Conservation (phyloP, 2,888 invertebrate species). For the Macaria notata region DNA sequence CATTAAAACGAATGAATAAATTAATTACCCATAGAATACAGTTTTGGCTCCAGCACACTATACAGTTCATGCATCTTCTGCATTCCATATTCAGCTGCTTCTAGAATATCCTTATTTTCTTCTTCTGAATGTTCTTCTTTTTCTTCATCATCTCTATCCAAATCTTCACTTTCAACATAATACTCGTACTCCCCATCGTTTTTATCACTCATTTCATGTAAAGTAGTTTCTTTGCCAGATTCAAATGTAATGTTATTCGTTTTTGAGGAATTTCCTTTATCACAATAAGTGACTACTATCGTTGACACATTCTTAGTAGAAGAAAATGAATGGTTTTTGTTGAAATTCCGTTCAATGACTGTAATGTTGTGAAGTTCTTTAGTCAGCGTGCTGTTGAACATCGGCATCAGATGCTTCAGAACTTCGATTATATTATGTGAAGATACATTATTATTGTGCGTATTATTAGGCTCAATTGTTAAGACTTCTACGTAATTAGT, state of each 20-base stretch:
- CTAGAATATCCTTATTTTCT: conserved; percentile 78
- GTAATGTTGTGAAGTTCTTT: conserved; percentile 74
- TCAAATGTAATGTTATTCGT: conserved; percentile 39
- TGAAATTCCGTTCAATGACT: conserved; percentile 66
- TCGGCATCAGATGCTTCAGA: conserved; percentile 72
- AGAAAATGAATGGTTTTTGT: conserved; percentile 63
- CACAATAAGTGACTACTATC: conserved; percentile 72
- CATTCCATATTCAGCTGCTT: conserved; percentile 86
- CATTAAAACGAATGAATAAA: background rate
- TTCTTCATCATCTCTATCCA: conserved; percentile 32
- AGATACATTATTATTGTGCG: conserved; percentile 49
- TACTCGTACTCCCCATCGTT: conserved; percentile 39
- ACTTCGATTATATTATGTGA: conserved; percentile 68
- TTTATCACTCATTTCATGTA: conserved; percentile 20
- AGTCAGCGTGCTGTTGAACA: conserved; percentile 64
- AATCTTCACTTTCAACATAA: conserved; percentile 37
- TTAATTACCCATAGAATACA: conserved; percentile 86
- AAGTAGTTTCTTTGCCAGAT: conserved; percentile 36
- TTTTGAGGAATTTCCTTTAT: conserved; percentile 57
- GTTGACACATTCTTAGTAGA: conserved; percentile 71
- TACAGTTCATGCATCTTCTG: conserved; percentile 85
- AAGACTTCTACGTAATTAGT: conserved; percentile 66
- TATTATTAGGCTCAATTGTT: conserved; percentile 70
- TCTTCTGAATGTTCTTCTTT: conserved; percentile 45
- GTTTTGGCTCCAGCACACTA: conserved; percentile 84